A percentile compares a stretch with the other conserved stretches of the same genome.
Evolutionary conservation across 2,797 vertebrate genomes (phyloP).

Genomic region (Brachyrhaphis roseni): DNA sequence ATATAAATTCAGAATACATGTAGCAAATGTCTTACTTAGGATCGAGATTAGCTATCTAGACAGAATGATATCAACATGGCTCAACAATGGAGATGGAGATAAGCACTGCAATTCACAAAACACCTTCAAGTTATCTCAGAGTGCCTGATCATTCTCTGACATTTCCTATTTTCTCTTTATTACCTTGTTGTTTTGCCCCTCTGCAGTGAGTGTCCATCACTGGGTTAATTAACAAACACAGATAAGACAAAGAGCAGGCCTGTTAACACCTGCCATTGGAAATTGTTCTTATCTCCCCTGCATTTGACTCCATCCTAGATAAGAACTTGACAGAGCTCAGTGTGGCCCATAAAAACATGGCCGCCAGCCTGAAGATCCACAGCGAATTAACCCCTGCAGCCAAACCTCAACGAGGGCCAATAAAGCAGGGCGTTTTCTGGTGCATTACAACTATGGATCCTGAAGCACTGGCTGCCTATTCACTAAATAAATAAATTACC

Average conservation of each 20-base stretch:
- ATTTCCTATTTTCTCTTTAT: neutral
- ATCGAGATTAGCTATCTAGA: neutral
- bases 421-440: neutral
- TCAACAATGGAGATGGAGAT: neutral
- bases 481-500: neutral
- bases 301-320: neutral
- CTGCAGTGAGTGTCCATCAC: neutral
- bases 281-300: neutral
- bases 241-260: slow-evolving; percentile 20
- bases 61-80: neutral
- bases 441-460: neutral
- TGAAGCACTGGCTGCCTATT: neutral
- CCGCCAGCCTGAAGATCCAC: neutral
- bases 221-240: slow-evolving; percentile 33
- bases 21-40: neutral
- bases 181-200: neutral
- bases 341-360: neutral
- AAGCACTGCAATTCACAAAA: neutral
- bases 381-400: neutral
- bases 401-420: neutral
- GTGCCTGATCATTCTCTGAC: neutral
- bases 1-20: neutral
- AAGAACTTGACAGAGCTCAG: neutral
- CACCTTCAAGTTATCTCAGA: neutral
- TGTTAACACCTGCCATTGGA: slow-evolving; percentile 18